These are phyloP conservation scores for Taphrorychus bicolor DNA, from an alignment of 2,888 invertebrate genomes.

Conservation along the genomic window DNA sequence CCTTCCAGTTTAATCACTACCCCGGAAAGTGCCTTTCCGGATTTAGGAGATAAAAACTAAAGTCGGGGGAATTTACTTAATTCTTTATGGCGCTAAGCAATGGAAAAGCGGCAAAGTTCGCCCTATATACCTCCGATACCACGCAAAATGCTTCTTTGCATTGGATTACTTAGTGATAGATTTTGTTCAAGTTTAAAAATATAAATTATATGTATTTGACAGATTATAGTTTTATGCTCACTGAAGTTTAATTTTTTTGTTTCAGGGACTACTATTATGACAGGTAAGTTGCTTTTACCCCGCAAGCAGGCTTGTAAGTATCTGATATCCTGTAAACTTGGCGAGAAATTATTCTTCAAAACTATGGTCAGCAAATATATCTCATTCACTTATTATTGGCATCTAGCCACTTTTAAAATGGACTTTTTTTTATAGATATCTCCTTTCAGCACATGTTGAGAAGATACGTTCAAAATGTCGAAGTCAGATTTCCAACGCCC, in stretches of 20 bases:
- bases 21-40: slow-evolving; percentile 36
- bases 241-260: slow-evolving; percentile 53
- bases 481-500: too few relatives aligned
- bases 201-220: not conserved
- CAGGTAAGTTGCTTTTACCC: slow-evolving; percentile 62
- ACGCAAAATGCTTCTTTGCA: too few relatives aligned
- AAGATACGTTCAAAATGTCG: too few relatives aligned
- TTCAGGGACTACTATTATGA: slow-evolving; percentile 75
- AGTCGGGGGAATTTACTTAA: slow-evolving; percentile 26
- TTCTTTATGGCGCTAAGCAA: slow-evolving; percentile 2
- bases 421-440: too few relatives aligned
- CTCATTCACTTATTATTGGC: too few relatives aligned
- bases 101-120: not conserved
- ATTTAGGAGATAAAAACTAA: slow-evolving; percentile 33
- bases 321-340: too few relatives aligned
- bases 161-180: too few relatives aligned
- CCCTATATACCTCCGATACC: too few relatives aligned
- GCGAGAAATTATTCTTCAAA: too few relatives aligned
- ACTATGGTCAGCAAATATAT: too few relatives aligned
- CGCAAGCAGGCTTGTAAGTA: not conserved
- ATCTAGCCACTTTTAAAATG: too few relatives aligned
- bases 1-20: slow-evolving; percentile 39
- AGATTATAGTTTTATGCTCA: not conserved
- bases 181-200: not conserved
- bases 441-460: too few relatives aligned